phyloP scores from a whole-genome alignment of 2,888 invertebrate species.

The Orgyia antiqua region DNA sequence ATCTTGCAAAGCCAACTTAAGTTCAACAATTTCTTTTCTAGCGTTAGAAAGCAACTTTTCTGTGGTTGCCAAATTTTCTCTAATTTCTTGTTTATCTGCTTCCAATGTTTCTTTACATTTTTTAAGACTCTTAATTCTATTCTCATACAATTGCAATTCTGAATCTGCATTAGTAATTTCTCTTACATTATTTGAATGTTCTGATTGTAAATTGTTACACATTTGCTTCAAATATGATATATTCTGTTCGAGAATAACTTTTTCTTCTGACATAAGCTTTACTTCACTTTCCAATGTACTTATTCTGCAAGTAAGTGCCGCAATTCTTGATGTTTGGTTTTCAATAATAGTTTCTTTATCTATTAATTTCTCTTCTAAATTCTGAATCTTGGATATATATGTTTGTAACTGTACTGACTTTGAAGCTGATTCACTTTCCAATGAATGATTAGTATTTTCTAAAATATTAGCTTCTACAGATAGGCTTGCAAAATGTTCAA shows the following conservation, averaged over 20 bases:
- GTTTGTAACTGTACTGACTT: conserved; percentile 78
- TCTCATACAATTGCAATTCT: conserved; percentile 66
- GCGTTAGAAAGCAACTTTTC: conserved; percentile 81
- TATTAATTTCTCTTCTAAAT: conserved; percentile 80
- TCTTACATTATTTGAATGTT: conserved; percentile 36
- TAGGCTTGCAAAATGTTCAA: conserved; percentile 87
- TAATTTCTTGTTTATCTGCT: conserved; percentile 79
- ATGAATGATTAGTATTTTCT: conserved; percentile 87
- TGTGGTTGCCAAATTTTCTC: conserved; percentile 74
- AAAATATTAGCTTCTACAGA: conserved; percentile 87
- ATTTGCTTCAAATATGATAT: conserved; percentile 61
- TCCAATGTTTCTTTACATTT: conserved; percentile 80
- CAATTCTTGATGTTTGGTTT: conserved; percentile 51
- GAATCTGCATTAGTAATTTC: conserved; percentile 51
- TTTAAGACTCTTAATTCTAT: conserved; percentile 65
- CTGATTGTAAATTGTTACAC: conserved; percentile 57
- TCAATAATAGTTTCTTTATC: conserved; percentile 66
- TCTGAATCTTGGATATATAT: conserved; percentile 68
- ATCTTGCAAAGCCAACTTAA: conserved; percentile 80
- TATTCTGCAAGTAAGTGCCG: conserved; percentile 57
- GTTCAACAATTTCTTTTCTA: conserved; percentile 82
- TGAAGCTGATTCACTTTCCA: conserved; percentile 87
- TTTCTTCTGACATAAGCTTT: conserved; percentile 62
- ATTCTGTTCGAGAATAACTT: conserved; percentile 61
- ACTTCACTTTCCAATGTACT: conserved; percentile 63